Conservation (phyloP, 2,797 vertebrate genomes). For the Acipenser ruthenus region DNA sequence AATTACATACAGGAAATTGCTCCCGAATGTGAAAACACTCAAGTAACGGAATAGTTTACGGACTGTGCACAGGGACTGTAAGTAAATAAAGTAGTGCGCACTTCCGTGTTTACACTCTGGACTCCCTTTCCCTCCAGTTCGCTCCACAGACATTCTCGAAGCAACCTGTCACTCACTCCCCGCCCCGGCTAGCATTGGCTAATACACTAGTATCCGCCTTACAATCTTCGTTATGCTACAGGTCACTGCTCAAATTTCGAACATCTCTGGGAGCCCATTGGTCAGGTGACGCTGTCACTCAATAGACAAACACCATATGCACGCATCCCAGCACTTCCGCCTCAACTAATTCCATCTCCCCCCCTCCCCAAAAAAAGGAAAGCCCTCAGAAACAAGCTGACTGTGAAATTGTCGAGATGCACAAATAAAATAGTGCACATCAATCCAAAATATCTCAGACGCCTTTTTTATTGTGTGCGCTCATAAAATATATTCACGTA, state of each 20-base stretch:
- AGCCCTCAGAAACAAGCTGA: not conserved
- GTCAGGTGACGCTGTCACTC: slow-evolving; percentile 46
- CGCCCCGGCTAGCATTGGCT: slow-evolving; percentile 56
- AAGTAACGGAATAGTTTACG: too few relatives aligned
- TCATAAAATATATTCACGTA: too few relatives aligned
- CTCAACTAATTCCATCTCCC: slow-evolving; percentile 34
- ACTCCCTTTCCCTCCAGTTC: slow-evolving; percentile 83
- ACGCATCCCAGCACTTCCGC: slow-evolving; percentile 76
- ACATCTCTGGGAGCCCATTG: slow-evolving; percentile 44
- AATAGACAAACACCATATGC: slow-evolving; percentile 33
- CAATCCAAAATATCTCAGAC: too few relatives aligned
- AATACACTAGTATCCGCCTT: not conserved
- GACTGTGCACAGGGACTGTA: too few relatives aligned
- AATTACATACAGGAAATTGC: too few relatives aligned
- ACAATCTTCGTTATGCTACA: slow-evolving; percentile 28
- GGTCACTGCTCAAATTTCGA: slow-evolving; percentile 35
- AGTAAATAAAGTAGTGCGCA: slow-evolving; percentile 11
- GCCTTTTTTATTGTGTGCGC: too few relatives aligned
- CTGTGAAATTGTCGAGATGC: not conserved
- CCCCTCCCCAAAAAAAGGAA: not conserved
- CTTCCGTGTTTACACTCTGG: slow-evolving; percentile 96
- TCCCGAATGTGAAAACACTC: too few relatives aligned
- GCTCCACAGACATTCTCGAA: slow-evolving; percentile 63
- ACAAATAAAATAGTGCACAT: too few relatives aligned
- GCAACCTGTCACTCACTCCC: slow-evolving; percentile 50